phyloP scores from a whole-genome alignment of 2,797 vertebrate genomes.

The Pelochelys cantorii region DNA sequence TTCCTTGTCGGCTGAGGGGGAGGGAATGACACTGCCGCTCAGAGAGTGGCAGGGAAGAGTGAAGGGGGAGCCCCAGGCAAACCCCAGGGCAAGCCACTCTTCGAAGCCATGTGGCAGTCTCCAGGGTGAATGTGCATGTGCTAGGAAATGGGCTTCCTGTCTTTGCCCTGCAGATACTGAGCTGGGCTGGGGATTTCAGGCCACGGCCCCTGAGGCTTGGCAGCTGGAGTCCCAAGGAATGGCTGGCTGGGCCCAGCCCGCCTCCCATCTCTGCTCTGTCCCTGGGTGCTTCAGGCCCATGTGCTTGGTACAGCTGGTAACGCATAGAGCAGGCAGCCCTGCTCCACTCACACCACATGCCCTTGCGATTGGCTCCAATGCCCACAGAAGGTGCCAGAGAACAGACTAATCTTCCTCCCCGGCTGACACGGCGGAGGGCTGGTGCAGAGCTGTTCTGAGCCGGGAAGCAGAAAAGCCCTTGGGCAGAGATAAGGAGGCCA shows the following conservation, averaged over 20 bases:
- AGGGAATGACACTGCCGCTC: neutral
- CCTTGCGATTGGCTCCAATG: neutral
- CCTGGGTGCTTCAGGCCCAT: neutral
- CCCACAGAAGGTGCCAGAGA: neutral
- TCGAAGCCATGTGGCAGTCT: neutral
- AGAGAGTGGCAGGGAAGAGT: neutral
- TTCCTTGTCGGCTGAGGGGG: too few species aligned
- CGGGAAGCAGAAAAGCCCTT: neutral
- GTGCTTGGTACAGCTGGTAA: neutral
- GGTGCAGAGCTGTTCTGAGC: neutral
- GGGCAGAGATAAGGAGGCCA: too few species aligned
- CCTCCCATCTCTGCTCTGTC: neutral
- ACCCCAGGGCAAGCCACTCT: neutral
- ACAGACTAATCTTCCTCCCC: neutral
- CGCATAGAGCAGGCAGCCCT: too few species aligned
- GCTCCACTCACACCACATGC: neutral
- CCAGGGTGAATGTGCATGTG: fast-evolving
- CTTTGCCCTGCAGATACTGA: neutral
- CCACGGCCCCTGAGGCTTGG: neutral
- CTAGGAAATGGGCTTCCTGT: neutral
- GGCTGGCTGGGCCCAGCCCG: neutral
- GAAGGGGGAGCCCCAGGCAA: neutral
- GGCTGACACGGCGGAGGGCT: too few species aligned
- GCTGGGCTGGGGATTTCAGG: neutral
- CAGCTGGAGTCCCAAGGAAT: neutral